These are phyloP conservation scores for Pangasianodon gigas DNA, from an alignment of 2,113 vertebrate species.

Conservation along the genomic window DNA sequence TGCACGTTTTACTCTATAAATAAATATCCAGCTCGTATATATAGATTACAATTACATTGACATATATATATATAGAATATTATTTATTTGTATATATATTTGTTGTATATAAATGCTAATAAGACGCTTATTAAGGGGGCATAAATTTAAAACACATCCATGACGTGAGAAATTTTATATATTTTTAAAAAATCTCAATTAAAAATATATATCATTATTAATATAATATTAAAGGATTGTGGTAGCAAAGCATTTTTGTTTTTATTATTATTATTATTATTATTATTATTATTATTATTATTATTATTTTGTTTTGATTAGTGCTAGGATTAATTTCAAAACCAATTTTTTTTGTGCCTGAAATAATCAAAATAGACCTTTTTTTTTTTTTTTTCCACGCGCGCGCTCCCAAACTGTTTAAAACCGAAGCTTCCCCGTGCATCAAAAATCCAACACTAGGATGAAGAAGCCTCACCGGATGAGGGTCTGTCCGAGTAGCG, in stretches of 20 bases:
- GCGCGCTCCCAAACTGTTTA: background rate
- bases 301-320: conserved; percentile 12
- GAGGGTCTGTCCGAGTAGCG: conserved; percentile 96
- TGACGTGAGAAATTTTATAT: background rate
- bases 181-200: too few relatives aligned
- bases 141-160: background rate
- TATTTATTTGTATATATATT: background rate
- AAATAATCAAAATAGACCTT: background rate
- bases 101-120: too few relatives aligned
- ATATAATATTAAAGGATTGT: background rate
- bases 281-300: background rate
- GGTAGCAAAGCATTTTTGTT: background rate
- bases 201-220: background rate
- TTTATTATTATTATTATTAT: background rate
- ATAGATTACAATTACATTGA: background rate
- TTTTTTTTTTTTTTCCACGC: background rate
- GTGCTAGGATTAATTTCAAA: background rate
- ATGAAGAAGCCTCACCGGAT: conserved; percentile 85
- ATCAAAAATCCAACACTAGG: conserved; percentile 11
- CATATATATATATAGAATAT: background rate
- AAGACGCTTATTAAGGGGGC: background rate
- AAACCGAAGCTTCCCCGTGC: background rate
- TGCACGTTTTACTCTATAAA: background rate
- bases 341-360: background rate
- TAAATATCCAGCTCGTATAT: background rate